Conservation (phyloP, 2,797 vertebrate species). For the Graptemys geographica region DNA sequence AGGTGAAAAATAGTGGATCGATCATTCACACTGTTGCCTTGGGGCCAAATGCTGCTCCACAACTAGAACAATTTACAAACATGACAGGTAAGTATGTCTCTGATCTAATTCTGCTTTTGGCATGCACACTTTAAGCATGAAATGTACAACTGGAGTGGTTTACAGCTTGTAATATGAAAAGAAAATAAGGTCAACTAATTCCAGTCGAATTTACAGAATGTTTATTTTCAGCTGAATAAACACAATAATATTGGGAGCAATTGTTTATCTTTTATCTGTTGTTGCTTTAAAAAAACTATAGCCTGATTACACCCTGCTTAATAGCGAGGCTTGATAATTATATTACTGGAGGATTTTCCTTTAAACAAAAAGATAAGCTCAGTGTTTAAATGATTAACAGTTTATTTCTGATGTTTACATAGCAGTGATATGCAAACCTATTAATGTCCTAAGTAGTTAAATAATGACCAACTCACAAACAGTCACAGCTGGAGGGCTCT, state of each 20-base stretch:
- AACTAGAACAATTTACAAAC: conserved; percentile 67
- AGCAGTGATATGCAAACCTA: too few relatives aligned
- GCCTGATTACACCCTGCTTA: background rate
- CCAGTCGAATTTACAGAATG: background rate
- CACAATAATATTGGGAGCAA: background rate
- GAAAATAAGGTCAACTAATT: background rate
- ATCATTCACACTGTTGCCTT: conserved; percentile 82
- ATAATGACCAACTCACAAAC: too few relatives aligned
- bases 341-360: too few relatives aligned
- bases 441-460: too few relatives aligned
- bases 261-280: too few relatives aligned
- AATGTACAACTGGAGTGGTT: background rate
- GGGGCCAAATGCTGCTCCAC: conserved; percentile 56
- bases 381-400: too few relatives aligned
- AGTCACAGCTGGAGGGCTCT: too few relatives aligned
- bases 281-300: background rate
- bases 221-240: background rate
- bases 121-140: background rate
- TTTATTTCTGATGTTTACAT: too few relatives aligned
- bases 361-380: too few relatives aligned
- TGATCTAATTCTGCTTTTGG: background rate
- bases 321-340: too few relatives aligned
- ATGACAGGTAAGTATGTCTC: conserved; percentile 71
- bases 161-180: background rate
- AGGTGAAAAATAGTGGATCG: conserved; percentile 72